These are phyloP conservation scores for Endomychus coccineus DNA, from an alignment of 2,888 invertebrate genomes.

Conservation along the genomic window DNA sequence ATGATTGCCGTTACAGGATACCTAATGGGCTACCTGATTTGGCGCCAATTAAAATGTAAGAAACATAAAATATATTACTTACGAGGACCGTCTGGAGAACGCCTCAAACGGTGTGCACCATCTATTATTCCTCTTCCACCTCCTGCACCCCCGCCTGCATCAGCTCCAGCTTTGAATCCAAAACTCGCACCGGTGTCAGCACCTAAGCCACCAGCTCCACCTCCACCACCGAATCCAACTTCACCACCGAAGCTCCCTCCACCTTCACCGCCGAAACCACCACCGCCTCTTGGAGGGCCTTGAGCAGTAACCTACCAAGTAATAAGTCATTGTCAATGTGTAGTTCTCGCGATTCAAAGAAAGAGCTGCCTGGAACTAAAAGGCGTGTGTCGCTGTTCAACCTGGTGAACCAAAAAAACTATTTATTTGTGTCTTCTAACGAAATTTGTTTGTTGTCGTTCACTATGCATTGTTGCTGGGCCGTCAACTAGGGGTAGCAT, in stretches of 20 bases:
- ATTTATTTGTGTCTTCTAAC: not conserved
- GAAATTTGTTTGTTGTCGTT: not conserved
- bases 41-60: too few relatives aligned
- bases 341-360: too few relatives aligned
- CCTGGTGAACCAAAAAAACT: too few relatives aligned
- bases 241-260: slow-evolving; percentile 2
- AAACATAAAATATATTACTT: too few relatives aligned
- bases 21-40: too few relatives aligned
- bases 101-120: too few relatives aligned
- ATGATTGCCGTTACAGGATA: too few relatives aligned
- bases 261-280: slow-evolving; percentile 3
- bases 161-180: not conserved
- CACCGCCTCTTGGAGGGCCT: slow-evolving; percentile 2
- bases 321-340: not conserved
- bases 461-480: too few relatives aligned
- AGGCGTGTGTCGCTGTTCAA: too few relatives aligned
- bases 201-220: slow-evolving; percentile 4
- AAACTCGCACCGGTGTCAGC: slow-evolving; percentile 2
- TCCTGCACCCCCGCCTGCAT: not conserved
- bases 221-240: not conserved
- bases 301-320: slow-evolving; percentile 1
- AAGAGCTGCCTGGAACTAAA: too few relatives aligned
- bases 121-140: not conserved
- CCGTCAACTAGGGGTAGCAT: too few relatives aligned
- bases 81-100: too few relatives aligned